Conservation (phyloP, 2,113 vertebrate genomes). For the Rhagologus leucostigma region DNA sequence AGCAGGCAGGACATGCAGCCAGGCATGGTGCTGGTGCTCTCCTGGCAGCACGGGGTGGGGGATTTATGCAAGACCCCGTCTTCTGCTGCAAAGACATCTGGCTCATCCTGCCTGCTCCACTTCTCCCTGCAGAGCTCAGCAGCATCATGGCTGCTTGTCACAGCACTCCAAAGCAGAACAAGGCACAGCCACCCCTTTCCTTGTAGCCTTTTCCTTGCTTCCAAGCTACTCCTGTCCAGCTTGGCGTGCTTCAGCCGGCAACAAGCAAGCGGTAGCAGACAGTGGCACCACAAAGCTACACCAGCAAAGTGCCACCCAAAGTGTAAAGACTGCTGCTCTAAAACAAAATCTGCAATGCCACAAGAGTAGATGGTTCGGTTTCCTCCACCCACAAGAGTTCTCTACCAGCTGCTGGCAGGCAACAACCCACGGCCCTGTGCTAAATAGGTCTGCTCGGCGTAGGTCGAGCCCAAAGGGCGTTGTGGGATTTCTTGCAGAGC, state of each 20-base stretch:
- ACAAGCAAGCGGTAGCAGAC: background rate
- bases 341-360: background rate
- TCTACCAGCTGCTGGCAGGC: background rate
- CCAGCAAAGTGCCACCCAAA: background rate
- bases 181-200: background rate
- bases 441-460: background rate
- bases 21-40: background rate
- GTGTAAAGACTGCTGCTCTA: background rate
- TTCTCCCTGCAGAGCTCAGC: background rate
- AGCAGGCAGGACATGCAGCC: background rate
- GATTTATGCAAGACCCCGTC: background rate
- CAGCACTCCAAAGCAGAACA: background rate
- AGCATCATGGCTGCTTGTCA: conserved; percentile 1
- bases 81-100: background rate
- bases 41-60: background rate
- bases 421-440: background rate
- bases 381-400: background rate
- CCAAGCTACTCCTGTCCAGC: background rate
- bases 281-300: background rate
- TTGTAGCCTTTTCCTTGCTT: background rate
- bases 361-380: background rate
- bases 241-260: background rate
- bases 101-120: background rate
- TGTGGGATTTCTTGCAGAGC: background rate
- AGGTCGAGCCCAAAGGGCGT: background rate